A percentile compares a stretch with the other conserved stretches of the same genome.
Conservation (phyloP, 1,140 invertebrate genomes). For the Penaeus chinensis region DNA sequence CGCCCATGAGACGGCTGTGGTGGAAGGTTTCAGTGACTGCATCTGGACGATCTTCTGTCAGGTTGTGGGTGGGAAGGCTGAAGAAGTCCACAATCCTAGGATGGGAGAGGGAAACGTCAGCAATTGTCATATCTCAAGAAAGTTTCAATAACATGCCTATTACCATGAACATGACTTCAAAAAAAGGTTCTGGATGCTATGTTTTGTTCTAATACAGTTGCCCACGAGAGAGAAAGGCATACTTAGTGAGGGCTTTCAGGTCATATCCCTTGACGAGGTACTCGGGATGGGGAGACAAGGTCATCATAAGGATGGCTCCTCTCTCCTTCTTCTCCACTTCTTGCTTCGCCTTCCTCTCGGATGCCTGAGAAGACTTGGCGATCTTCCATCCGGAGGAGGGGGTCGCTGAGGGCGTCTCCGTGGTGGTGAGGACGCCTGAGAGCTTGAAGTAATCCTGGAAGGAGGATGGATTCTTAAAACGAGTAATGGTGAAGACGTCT, state of each 20-base stretch:
- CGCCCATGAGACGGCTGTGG: constrained; percentile 80
- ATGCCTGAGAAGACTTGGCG: neutral
- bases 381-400: constrained; percentile 28
- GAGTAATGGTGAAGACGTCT: too few relatives aligned
- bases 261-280: constrained; percentile 65
- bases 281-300: constrained; percentile 62
- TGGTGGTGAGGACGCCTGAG: too few relatives aligned
- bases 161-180: neutral
- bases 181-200: neutral
- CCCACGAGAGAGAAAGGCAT: neutral
- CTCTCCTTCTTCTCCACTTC: neutral
- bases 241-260: constrained; percentile 65
- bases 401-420: too few relatives aligned
- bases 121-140: neutral
- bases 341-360: neutral
- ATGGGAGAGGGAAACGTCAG: neutral
- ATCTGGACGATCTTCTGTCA: constrained; percentile 74
- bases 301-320: constrained; percentile 59
- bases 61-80: constrained; percentile 77
- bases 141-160: too few relatives aligned
- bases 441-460: too few relatives aligned
- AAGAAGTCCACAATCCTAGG: constrained; percentile 74
- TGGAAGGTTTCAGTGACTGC: constrained; percentile 74
- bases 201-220: neutral
- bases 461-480: too few relatives aligned